Evolutionary conservation across 2,797 vertebrate genomes (phyloP).

Genomic region (Notolepis coatsorum): DNA sequence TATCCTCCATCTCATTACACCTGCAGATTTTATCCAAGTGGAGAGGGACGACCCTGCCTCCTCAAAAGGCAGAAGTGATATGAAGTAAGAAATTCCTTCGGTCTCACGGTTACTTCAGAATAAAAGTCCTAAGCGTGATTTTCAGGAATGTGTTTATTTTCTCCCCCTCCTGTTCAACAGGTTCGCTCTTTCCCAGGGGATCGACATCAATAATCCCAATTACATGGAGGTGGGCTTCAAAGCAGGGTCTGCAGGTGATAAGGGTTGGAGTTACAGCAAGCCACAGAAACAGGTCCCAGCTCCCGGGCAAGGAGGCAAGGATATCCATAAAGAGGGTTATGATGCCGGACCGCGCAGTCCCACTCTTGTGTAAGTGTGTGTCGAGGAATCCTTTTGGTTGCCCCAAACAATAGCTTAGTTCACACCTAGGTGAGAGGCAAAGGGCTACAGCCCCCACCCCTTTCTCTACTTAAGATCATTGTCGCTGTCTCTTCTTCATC

Average conservation of each 20-base stretch:
- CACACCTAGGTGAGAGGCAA: too few species aligned
- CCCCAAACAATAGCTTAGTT: too few species aligned
- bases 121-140: not conserved
- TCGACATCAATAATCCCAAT: slow-evolving; percentile 89
- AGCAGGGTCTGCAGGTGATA: slow-evolving; percentile 75
- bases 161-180: slow-evolving; percentile 60
- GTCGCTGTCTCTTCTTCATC: too few species aligned
- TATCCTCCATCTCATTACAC: slow-evolving; percentile 19
- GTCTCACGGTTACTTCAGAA: not conserved
- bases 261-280: slow-evolving; percentile 86
- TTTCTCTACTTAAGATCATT: too few species aligned
- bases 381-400: too few species aligned
- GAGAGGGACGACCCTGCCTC: slow-evolving; percentile 88
- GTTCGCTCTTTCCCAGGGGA: slow-evolving; percentile 55
- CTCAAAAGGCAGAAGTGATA: slow-evolving; percentile 78
- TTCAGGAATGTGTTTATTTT: not conserved
- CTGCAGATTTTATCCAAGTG: slow-evolving; percentile 95
- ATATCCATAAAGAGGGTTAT: slow-evolving; percentile 79
- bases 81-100: slow-evolving; percentile 63
- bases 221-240: slow-evolving; percentile 84
- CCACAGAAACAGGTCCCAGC: slow-evolving; percentile 71
- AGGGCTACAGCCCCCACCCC: too few species aligned
- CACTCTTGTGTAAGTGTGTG: slow-evolving; percentile 78
- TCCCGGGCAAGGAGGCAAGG: slow-evolving; percentile 71
- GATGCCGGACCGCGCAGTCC: slow-evolving; percentile 68